Percentiles rank a stretch among this genome's conserved stretches.
Evolutionary conservation across 1,140 invertebrate genomes (phyloP).

Genomic region (Drosophila kikkawai): DNA sequence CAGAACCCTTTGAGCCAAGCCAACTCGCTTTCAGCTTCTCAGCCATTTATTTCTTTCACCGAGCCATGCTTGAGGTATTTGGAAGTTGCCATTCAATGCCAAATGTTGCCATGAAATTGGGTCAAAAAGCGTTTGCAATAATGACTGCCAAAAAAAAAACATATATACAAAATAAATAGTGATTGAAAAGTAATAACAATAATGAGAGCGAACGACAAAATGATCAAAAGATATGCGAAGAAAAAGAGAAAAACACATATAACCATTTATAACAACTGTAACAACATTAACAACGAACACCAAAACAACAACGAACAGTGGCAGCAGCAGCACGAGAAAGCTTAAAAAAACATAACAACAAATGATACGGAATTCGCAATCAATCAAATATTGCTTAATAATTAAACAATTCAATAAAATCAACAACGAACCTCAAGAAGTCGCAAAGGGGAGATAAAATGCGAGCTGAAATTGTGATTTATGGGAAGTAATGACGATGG

Average conservation of each 20-base stretch:
- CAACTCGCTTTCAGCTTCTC: constrained; percentile 22
- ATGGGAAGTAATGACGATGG: not conserved
- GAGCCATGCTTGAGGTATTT: constrained; percentile 17
- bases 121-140: constrained; percentile 72
- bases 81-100: constrained; percentile 52
- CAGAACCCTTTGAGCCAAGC: constrained; percentile 37
- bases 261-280: constrained; percentile 57
- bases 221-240: constrained; percentile 52
- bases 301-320: constrained; percentile 36
- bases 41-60: constrained; percentile 25
- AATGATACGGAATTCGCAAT: constrained; percentile 81
- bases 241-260: constrained; percentile 39
- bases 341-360: constrained; percentile 77
- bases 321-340: constrained; percentile 61
- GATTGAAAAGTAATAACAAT: constrained; percentile 78
- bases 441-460: constrained; percentile 33
- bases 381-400: constrained; percentile 85
- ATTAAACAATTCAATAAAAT: constrained; percentile 84
- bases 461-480: constrained; percentile 7
- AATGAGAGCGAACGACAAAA: constrained; percentile 76
- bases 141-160: constrained; percentile 37
- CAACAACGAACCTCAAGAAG: constrained; percentile 69
- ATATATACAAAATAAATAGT: constrained; percentile 48
- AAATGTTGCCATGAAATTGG: constrained; percentile 63
- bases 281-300: constrained; percentile 46